Evolutionary conservation across 1,140 invertebrate species (phyloP), one percentile per base, ranked within the genome.

Genomic region (Cydia amplana): DNA sequence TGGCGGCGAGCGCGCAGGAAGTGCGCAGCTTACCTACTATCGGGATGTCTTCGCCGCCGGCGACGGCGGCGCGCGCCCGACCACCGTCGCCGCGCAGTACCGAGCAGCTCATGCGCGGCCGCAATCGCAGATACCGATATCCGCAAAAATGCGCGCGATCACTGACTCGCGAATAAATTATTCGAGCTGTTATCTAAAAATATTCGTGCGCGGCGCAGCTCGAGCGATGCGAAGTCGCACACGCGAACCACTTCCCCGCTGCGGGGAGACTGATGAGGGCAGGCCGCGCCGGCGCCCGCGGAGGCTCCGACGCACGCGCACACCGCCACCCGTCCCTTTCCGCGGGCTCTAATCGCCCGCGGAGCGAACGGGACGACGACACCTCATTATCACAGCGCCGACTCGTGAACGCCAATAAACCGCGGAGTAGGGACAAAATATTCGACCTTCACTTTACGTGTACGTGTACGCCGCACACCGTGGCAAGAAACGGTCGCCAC

Each of bases 11-110:
- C 87, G 84, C 86, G 91, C 91, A 91, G 91, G 91, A 92, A 91
- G 90, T 91, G 91, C 91, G 91, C 91, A 92, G 89, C 91, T 91
- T 91, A 91, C 91, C 91, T 91, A 91, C 91, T 91, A 91, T 86
- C 87, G 88, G 88, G 89, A 90, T 88, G 87, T 90, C 85, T 88
- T 83, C 82, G 83, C 60, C 64, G 60, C 73, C 80, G 79, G 77
- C 76, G 84, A 80, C 84, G 80, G 82, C 84, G 79, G 82, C 78
- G n/a, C 76, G 78, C 74, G 80, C 77, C 77, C 77, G 80, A 77
- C 79, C 73, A 75, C 77, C 82, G 82, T 75, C 76, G 77, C 78
- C 76, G 77, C 74, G 73, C 80, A 78, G 76, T 79, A 78, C 46
- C 74, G 74, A 72, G 79, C 82, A 76, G 77, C 82, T 76, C 78